Base-by-base conservation (phyloP, 1,140 invertebrate genomes). In the Drosophila setifemur region DNA sequence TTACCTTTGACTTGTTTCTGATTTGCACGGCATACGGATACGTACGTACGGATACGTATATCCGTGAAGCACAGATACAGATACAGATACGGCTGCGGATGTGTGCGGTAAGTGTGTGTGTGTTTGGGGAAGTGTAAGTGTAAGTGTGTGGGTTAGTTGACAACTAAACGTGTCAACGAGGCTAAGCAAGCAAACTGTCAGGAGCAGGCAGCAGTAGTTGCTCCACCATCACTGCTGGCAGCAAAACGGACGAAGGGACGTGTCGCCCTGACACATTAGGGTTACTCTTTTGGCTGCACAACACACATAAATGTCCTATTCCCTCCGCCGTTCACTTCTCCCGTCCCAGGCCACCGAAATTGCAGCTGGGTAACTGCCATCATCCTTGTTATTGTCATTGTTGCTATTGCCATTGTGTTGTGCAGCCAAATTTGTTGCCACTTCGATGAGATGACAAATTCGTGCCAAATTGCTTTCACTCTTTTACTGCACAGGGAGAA, bases 121-220 rank as follows among this genome's bases (percentile, higher is more conserved):
- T 26, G 11, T n/a, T 37, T 14, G 16, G 35, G n/a, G n/a, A n/a
- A 16, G 23, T 43, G 18, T 50, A 29, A 28, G 19, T 39, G 42
- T 42, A 42, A 45, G 23, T 50, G 33, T 42, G 33, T 73, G 44
- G 78, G 70, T 74, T 69, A 85, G 58, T 50, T 61, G 54, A 52
- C 73, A 78, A 71, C 81, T 79, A 85, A 83, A 83, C 79, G 78
- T 83, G 79, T 83, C 79, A 83, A 86, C 79, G 82, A 85, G 74
- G 58, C 78, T 66, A 86, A 67, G 66, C 66, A 75, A 72, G 70
- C 57, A 73, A 77, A 76, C 67, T 82, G 55, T 42, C 73, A 77
- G 69, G 53, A 73, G 48, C 66, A 82, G 55, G 11, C 19, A 48
- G 44, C 33, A 40, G 48, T 42, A 52, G 57, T 55, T 60, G 33